These are phyloP conservation scores for Heliconius eleuchia DNA, from an alignment of 1,140 invertebrate species.

Conservation along the genomic window DNA sequence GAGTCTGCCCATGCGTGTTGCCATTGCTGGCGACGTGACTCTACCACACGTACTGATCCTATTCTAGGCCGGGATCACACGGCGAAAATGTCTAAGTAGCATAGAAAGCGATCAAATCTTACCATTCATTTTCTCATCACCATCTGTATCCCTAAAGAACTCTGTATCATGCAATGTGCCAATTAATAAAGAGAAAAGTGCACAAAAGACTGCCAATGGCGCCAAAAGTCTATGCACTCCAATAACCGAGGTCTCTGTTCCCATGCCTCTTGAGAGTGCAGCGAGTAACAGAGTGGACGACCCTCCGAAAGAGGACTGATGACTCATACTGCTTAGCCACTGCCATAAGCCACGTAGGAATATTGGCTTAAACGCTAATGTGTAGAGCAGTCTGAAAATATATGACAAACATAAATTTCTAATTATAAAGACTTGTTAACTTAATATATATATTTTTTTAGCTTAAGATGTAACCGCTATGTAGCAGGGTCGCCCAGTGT, in stretches of 20 bases:
- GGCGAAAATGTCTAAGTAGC: background rate
- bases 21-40: too few species aligned
- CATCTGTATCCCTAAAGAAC: conserved; percentile 84
- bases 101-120: conserved; percentile 31
- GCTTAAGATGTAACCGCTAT: too few species aligned
- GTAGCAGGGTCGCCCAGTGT: too few species aligned
- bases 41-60: too few species aligned
- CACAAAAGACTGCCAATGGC: conserved; percentile 92
- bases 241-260: conserved; percentile 81
- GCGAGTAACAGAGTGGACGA: conserved; percentile 85
- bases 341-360: conserved; percentile 93
- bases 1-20: too few species aligned
- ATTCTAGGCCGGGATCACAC: too few species aligned
- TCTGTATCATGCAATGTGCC: conserved; percentile 94
- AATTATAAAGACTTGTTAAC: too few species aligned
- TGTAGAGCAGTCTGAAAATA: conserved; percentile 88
- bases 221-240: conserved; percentile 89
- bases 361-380: conserved; percentile 90
- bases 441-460: too few species aligned
- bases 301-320: conserved; percentile 85
- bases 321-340: conserved; percentile 79
- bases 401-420: background rate
- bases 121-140: conserved; percentile 62
- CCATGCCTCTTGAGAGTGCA: conserved; percentile 86
- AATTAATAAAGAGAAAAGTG: conserved; percentile 90